Base-by-base conservation (phyloP, 2,797 vertebrate species). In the Acanthornis magna region DNA sequence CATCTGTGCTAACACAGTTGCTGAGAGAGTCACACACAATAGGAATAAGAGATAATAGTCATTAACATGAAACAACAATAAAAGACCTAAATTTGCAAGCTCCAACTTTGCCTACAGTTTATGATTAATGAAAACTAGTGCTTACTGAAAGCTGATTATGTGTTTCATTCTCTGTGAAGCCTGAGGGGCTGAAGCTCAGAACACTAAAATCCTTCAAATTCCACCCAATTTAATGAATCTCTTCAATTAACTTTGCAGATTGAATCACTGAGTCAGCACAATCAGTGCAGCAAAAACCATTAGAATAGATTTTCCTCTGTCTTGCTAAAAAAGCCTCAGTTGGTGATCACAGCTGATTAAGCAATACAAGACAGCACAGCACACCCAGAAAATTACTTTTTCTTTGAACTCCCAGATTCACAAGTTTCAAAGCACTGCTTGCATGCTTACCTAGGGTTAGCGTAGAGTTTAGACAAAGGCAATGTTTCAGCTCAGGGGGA, bases 51-150 rank as follows among this genome's bases (percentile, higher is more conserved):
- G 92, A 96, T 93, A 97, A 95, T 86, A 95, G 91, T 94, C 84
- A 95, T 97, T 97, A 98, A 96, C 95, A 93, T 86, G 88, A 97
- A 97, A 91, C 88, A 96, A 96, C 91, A 96, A 95, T 93, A 97
- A 97, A 91, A 91, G 83, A 94, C 85, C 91, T 94, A 96, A 97
- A 95, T 97, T 95, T 96, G 81, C 95, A 97, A 96, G 93, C 86
- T 95, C 79, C 92, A 93, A 96, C 92, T 97, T 95, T 97, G 88
- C 96, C 96, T 93, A 86, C 47, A 88, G 91, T 97, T 97, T 96
- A 97, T 96, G 97, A 97, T 97, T 97, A 97, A 98, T 97, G 97
- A 91, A 95, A 92, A 96, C 60, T 72, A 91, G 85, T 85, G 88
- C 82, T 97, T 95, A 93, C 93, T 92, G 95, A 97, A 97, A 97